phyloP scores from a whole-genome alignment of 53 echinoderm and acorn worm genomes.

The Paelopatides confundens region DNA sequence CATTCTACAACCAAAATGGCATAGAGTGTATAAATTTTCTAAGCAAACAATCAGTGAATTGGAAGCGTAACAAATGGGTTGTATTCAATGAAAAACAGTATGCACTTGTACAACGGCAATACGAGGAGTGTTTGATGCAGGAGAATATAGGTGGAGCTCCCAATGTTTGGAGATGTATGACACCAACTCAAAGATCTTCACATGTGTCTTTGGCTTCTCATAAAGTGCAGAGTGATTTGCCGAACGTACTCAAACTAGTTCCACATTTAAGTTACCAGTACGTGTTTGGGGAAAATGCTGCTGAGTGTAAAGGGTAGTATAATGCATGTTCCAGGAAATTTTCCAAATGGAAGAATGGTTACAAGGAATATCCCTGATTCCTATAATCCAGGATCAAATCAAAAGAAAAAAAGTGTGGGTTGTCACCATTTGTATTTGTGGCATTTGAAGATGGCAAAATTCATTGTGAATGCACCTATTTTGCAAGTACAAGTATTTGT shows the following conservation, averaged over 20 bases:
- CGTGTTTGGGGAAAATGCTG: neutral
- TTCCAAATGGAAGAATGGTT: neutral
- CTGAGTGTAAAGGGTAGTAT: neutral
- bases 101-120: conserved; percentile 16
- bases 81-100: conserved; percentile 1
- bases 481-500: too few relatives aligned
- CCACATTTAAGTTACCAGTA: neutral
- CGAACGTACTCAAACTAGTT: neutral
- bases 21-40: neutral
- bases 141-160: conserved; percentile 2
- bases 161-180: conserved; percentile 20
- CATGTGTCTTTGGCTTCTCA: neutral
- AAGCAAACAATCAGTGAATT: neutral
- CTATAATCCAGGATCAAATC: too few relatives aligned
- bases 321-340: neutral
- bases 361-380: neutral
- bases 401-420: neutral
- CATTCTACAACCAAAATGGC: neutral
- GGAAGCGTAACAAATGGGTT: conserved; percentile 11
- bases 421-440: neutral
- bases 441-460: neutral
- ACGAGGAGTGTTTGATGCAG: conserved; percentile 13
- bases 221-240: too few relatives aligned
- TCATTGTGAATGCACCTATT: too few relatives aligned
- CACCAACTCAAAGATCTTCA: neutral